Percentiles rank a stretch among this genome's conserved stretches.
Conservation (phyloP, 2,888 invertebrate genomes). For the Cotesia congregata region DNA sequence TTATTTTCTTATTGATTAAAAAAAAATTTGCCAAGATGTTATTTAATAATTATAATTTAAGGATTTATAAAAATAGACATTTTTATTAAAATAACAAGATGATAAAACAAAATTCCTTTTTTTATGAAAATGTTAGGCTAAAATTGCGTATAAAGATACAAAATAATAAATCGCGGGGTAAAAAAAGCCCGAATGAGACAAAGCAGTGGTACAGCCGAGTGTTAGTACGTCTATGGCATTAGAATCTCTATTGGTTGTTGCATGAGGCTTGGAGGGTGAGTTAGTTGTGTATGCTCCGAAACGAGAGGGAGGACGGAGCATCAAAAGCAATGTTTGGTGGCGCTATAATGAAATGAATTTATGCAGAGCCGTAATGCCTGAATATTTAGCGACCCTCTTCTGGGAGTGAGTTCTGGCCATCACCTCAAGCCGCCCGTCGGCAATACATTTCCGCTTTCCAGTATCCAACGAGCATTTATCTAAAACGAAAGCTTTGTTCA, state of each 20-base stretch:
- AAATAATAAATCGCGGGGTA: too few species aligned
- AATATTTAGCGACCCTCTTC: conserved; percentile 70
- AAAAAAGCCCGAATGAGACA: neutral
- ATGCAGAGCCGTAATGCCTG: conserved; percentile 77
- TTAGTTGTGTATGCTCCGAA: conserved; percentile 52
- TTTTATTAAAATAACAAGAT: too few species aligned
- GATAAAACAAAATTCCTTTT: too few species aligned
- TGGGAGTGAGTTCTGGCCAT: conserved; percentile 62
- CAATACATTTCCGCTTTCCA: conserved; percentile 30
- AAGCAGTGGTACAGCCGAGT: neutral
- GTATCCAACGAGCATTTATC: conserved; percentile 32
- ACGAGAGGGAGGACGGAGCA: conserved; percentile 59
- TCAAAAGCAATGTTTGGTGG: conserved; percentile 76
- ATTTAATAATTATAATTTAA: too few species aligned
- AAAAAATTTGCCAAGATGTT: too few species aligned
- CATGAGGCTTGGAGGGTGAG: conserved; percentile 53
- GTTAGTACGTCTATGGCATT: neutral
- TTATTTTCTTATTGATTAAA: too few species aligned
- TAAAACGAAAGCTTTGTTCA: conserved; percentile 30
- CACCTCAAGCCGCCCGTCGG: conserved; percentile 44
- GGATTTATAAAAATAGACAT: too few species aligned
- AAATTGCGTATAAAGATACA: too few species aligned
- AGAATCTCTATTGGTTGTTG: conserved; percentile 52
- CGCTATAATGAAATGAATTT: conserved; percentile 77
- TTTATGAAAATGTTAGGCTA: too few species aligned